Evolutionary conservation across 2,797 vertebrate genomes (phyloP).

Genomic region (Gadopsis bispinosus): DNA sequence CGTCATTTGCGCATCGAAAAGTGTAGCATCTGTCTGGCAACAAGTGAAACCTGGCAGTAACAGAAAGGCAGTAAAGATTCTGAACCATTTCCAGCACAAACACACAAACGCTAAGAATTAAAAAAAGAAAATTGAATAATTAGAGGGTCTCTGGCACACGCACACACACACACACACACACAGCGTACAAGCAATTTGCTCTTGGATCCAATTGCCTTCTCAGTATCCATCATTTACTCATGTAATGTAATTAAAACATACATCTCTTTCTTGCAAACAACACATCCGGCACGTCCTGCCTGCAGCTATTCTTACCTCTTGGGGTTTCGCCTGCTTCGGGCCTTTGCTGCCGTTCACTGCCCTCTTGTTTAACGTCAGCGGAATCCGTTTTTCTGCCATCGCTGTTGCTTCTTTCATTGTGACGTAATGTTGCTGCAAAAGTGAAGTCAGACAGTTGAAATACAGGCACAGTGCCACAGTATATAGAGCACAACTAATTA

Average conservation of each 20-base stretch:
- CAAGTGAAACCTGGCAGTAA: not conserved
- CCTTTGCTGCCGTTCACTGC: constrained; percentile 37
- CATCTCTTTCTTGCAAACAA: too few species aligned
- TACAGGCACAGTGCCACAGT: not conserved
- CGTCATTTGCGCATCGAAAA: not conserved
- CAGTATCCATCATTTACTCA: not conserved
- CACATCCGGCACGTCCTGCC: not conserved
- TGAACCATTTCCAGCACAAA: not conserved
- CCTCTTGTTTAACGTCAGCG: constrained; percentile 33
- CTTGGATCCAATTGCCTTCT: not conserved
- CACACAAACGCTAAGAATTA: not conserved
- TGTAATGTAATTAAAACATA: not conserved
- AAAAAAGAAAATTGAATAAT: too few species aligned
- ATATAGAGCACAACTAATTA: too few species aligned
- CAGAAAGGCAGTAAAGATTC: not conserved
- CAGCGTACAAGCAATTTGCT: not conserved
- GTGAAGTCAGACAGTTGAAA: not conserved
- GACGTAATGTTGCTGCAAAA: constrained; percentile 40
- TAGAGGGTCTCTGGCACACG: not conserved
- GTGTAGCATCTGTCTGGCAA: not conserved
- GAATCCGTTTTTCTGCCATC: constrained; percentile 35
- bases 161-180: not conserved
- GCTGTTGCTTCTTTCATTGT: constrained; percentile 53
- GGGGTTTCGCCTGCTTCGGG: constrained; percentile 32
- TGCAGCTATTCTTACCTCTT: constrained; percentile 64